Evolutionary conservation across 2,888 invertebrate species (phyloP), one percentile per base, ranked within the genome.

Genomic region (Conistra vaccinii): DNA sequence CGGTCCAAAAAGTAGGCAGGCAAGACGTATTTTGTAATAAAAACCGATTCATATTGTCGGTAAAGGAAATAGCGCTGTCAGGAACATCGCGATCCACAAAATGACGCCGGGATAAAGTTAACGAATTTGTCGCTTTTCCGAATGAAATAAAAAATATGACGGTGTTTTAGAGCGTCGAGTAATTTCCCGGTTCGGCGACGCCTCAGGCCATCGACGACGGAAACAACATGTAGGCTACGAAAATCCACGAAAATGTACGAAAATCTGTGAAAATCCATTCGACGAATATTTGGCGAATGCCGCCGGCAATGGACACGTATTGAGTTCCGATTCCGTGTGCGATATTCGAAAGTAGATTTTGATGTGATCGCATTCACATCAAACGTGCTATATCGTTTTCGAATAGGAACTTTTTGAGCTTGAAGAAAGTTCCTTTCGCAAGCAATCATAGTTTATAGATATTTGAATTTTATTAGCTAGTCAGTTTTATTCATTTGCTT

Each of bases 161-260:
- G 78, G 60, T 80, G 75, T 86, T 88, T 84, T 80, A 84, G 81
- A 78, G 74, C 70, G 72, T 68, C 85, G 70, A 86, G 73, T 73
- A 78, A 87, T 89, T 88, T 88, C 82, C 85, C 82, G 80, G 77
- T 67, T 70, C 80, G 77, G 39, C 26, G 76, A 71, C 51, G 67
- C 62, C 69, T 62, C 10, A 29, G 65, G 83, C 66, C 61, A 63
- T 42, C 48, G 73, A 61, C 48, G 73, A 61, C 45, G 48, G 53
- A 26, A 77, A 68, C 48, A 51, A 32, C 62, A 58, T 67, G 67
- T 69, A 71, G 29, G 35, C 29, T 17, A 45, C 63, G 48, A 72
- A 74, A 32, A 29, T 74, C 32, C 42, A 42, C 53, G 70, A 81
- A 80, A 80, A 80, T 61, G 60, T 72, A 45, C 73, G 61, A 61